Conservation (phyloP, 2,113 vertebrate genomes). For the Tetraodon nigroviridis region DNA sequence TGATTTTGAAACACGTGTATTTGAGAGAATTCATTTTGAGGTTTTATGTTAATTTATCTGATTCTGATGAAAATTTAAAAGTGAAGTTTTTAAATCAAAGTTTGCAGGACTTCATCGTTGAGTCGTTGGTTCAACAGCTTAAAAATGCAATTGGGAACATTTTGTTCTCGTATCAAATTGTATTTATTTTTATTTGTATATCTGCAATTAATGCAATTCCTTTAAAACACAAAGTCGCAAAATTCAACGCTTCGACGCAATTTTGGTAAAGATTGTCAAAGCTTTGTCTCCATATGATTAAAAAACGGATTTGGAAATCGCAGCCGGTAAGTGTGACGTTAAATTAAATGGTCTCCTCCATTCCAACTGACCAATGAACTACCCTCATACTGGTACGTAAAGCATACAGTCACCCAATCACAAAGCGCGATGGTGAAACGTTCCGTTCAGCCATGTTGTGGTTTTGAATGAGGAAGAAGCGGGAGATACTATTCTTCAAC, state of each 20-base stretch:
- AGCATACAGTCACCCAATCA: slow-evolving; percentile 59
- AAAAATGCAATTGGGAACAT: too few species aligned
- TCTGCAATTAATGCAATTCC: background rate
- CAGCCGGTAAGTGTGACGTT: slow-evolving; percentile 33
- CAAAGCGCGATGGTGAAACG: slow-evolving; percentile 20
- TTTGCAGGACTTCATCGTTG: too few species aligned
- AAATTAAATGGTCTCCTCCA: slow-evolving; percentile 12
- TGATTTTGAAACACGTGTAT: background rate
- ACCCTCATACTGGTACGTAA: slow-evolving; percentile 24
- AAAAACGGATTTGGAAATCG: background rate
- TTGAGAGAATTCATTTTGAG: background rate
- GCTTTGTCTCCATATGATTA: background rate
- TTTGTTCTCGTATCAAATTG: too few species aligned
- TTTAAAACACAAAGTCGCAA: background rate
- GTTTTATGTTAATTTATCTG: background rate
- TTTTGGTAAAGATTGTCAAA: background rate
- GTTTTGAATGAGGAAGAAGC: slow-evolving; percentile 85
- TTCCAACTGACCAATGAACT: slow-evolving; percentile 27
- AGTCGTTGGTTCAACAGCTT: too few species aligned
- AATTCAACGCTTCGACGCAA: background rate
- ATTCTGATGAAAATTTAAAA: background rate
- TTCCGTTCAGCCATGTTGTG: slow-evolving; percentile 77
- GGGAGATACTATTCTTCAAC: slow-evolving; percentile 74
- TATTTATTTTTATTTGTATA: background rate
- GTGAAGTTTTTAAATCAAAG: background rate